These are phyloP conservation scores for Geococcyx californianus DNA, from an alignment of 2,113 vertebrate genomes.

Conservation along the genomic window DNA sequence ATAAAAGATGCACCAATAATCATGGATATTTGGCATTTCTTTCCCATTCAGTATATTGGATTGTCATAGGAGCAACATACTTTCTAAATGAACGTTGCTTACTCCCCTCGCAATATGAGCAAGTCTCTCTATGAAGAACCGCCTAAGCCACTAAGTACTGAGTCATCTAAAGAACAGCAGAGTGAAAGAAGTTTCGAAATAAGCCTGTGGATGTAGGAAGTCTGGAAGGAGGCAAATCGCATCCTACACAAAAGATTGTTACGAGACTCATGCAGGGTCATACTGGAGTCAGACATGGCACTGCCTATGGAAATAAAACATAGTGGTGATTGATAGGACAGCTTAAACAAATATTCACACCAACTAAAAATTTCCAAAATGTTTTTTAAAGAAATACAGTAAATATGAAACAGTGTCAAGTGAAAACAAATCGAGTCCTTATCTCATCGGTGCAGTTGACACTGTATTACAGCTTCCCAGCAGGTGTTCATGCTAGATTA, in stretches of 20 bases:
- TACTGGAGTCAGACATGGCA: background rate
- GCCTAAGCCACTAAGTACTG: background rate
- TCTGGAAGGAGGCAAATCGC: background rate
- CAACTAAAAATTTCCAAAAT: background rate
- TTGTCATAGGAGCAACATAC: background rate
- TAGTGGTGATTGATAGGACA: background rate
- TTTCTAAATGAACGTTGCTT: background rate
- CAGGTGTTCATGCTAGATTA: slow-evolving; percentile 34
- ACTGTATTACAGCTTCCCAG: slow-evolving; percentile 13
- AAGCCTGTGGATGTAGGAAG: background rate
- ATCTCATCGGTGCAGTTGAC: background rate
- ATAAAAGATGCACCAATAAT: background rate
- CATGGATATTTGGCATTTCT: background rate
- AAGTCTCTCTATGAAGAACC: background rate
- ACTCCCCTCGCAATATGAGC: background rate
- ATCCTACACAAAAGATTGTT: background rate
- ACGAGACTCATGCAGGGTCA: background rate
- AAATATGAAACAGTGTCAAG: slow-evolving; percentile 39
- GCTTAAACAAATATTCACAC: slow-evolving; percentile 12
- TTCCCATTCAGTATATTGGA: background rate
- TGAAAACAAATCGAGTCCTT: slow-evolving; percentile 38
- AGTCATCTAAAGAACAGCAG: background rate
- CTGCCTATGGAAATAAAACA: background rate
- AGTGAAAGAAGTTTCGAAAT: background rate
- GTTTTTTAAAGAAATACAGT: slow-evolving; percentile 9